Conservation (phyloP, 2,888 invertebrate species). For the Parnassius smintheus region DNA sequence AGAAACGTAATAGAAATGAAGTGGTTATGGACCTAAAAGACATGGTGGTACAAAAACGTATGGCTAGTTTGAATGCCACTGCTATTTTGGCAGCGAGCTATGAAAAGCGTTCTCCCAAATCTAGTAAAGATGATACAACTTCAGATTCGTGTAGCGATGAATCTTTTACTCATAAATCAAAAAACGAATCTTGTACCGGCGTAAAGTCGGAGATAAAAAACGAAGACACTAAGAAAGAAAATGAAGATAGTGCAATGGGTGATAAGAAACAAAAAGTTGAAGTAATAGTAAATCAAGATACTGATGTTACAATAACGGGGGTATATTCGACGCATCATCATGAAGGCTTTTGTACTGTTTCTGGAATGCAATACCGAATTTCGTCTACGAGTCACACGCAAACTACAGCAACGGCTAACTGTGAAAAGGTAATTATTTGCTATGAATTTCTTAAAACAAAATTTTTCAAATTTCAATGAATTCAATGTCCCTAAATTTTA, state of each 20-base stretch:
- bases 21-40: conserved; percentile 90
- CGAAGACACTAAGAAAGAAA: conserved; percentile 67
- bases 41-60: conserved; percentile 93
- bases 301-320: conserved; percentile 93
- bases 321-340: conserved; percentile 92
- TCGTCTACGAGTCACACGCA: conserved; percentile 93
- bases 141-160: conserved; percentile 81
- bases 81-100: conserved; percentile 95
- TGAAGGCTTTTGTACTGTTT: conserved; percentile 91
- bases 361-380: conserved; percentile 92
- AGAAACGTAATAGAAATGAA: conserved; percentile 82
- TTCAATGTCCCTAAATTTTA: too few species aligned
- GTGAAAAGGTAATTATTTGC: conserved; percentile 79
- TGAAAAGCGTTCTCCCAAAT: conserved; percentile 85
- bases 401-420: conserved; percentile 91
- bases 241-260: conserved; percentile 51
- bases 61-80: conserved; percentile 95
- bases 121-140: conserved; percentile 80
- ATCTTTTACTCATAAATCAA: conserved; percentile 75
- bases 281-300: conserved; percentile 91
- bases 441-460: conserved; percentile 27
- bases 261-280: conserved; percentile 84
- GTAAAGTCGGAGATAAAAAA: conserved; percentile 77
- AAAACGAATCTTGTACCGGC: conserved; percentile 77
- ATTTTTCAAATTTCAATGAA: conserved; percentile 2